phyloP scores from a whole-genome alignment of 2,888 invertebrate genomes.

The Phlogophora meticulosa region DNA sequence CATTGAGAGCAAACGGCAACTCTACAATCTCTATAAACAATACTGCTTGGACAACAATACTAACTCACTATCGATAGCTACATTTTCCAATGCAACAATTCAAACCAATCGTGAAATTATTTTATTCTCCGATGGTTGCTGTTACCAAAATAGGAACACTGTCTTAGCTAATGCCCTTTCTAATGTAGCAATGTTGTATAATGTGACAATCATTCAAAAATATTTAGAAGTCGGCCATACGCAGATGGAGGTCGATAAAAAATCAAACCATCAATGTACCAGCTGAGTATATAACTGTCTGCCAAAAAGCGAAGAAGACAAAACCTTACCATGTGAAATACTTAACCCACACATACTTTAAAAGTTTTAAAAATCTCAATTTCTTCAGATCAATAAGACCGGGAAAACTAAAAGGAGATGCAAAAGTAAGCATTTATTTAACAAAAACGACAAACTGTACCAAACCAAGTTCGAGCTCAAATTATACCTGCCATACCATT shows the following conservation, averaged over 20 bases:
- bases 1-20: constrained; percentile 29
- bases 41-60: constrained; percentile 28
- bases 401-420: constrained; percentile 18
- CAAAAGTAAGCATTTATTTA: constrained; percentile 19
- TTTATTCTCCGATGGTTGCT: constrained; percentile 7
- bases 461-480: constrained; percentile 16
- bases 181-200: constrained; percentile 2
- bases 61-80: constrained; percentile 37
- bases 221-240: constrained; percentile 1
- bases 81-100: constrained; percentile 28
- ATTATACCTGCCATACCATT: constrained; percentile 20
- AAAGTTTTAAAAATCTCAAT: constrained; percentile 12
- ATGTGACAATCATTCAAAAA: not conserved
- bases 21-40: constrained; percentile 36
- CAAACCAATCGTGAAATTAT: not conserved
- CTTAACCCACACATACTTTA: constrained; percentile 19
- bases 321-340: constrained; percentile 21
- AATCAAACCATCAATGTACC: not conserved
- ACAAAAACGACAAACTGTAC: constrained; percentile 17
- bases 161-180: constrained; percentile 6
- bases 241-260: not conserved
- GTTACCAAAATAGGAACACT: constrained; percentile 6
- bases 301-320: constrained; percentile 21
- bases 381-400: constrained; percentile 20
- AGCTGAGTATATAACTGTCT: constrained; percentile 17